phyloP scores from a whole-genome alignment of 2,797 vertebrate species.

The Alcedo atthis region DNA sequence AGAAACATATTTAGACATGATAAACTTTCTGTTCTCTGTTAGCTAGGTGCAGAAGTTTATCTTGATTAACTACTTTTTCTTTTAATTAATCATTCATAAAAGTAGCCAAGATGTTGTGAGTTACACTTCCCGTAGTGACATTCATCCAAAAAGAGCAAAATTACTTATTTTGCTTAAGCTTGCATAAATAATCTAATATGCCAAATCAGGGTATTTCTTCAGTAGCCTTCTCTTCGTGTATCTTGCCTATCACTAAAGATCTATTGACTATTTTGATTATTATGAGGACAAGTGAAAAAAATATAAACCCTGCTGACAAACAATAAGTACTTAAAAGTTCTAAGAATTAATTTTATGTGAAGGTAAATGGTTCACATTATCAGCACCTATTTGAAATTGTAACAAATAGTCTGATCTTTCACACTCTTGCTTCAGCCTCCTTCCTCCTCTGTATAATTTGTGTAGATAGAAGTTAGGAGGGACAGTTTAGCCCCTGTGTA shows the following conservation, averaged over 20 bases:
- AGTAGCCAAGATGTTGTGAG: not conserved
- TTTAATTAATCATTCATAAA: conserved; percentile 77
- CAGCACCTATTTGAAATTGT: not conserved
- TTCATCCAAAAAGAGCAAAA: not conserved
- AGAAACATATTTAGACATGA: conserved; percentile 94
- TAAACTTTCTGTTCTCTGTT: conserved; percentile 77
- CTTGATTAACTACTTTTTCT: conserved; percentile 79
- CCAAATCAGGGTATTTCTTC: conserved; percentile 1
- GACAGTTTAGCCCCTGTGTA: not conserved
- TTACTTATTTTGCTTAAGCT: not conserved
- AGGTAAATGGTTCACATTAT: not conserved
- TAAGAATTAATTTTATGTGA: not conserved
- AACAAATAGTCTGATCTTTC: not conserved
- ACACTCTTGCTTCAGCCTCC: not conserved
- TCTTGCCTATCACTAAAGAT: not conserved
- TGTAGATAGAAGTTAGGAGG: not conserved
- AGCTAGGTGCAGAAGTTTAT: conserved; percentile 79
- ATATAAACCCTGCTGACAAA: not conserved
- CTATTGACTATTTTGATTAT: not conserved
- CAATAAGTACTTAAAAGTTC: not conserved
- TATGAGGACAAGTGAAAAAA: not conserved
- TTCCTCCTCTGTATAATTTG: not conserved
- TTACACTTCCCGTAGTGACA: conserved; percentile 9
- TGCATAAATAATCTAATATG: not conserved
- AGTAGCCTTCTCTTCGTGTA: not conserved